Evolutionary conservation across 2,888 invertebrate species (phyloP).

Genomic region (Piscicola geometra): DNA sequence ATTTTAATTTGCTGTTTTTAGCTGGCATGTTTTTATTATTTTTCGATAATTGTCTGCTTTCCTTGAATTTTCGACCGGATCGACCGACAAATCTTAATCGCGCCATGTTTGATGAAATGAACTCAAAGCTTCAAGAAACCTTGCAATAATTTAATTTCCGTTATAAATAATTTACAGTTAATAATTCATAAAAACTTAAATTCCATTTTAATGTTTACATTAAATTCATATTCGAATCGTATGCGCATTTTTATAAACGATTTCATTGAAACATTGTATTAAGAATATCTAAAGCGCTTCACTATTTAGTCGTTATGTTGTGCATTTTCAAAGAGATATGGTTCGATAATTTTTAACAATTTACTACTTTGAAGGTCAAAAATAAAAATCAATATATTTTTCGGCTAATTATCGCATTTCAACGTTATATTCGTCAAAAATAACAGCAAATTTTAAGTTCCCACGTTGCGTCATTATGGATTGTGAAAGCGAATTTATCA

Average conservation of each 20-base stretch:
- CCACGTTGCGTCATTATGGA: too few relatives aligned
- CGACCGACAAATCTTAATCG: constrained; percentile 54
- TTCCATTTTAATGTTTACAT: constrained; percentile 14
- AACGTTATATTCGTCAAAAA: too few relatives aligned
- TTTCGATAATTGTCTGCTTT: constrained; percentile 26
- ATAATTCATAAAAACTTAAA: constrained; percentile 12
- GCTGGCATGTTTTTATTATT: constrained; percentile 22
- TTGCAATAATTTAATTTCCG: neutral
- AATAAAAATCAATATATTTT: too few relatives aligned
- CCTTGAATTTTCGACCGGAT: constrained; percentile 53
- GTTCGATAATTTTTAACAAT: too few relatives aligned
- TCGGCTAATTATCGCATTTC: too few relatives aligned
- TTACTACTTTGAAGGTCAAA: too few relatives aligned
- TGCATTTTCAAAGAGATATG: too few relatives aligned
- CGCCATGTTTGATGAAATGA: constrained; percentile 51
- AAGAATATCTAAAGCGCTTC: constrained; percentile 3
- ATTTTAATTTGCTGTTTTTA: constrained; percentile 27
- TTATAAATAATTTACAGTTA: neutral
- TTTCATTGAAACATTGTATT: constrained; percentile 21
- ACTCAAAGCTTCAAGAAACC: constrained; percentile 4
- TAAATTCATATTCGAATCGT: constrained; percentile 17
- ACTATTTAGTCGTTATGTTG: too few relatives aligned
- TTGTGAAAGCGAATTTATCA: too few relatives aligned
- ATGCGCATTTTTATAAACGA: constrained; percentile 27
- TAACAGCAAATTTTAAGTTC: too few relatives aligned